Evolutionary conservation across 2,888 invertebrate species (phyloP).

Genomic region (Candidula unifasciata): DNA sequence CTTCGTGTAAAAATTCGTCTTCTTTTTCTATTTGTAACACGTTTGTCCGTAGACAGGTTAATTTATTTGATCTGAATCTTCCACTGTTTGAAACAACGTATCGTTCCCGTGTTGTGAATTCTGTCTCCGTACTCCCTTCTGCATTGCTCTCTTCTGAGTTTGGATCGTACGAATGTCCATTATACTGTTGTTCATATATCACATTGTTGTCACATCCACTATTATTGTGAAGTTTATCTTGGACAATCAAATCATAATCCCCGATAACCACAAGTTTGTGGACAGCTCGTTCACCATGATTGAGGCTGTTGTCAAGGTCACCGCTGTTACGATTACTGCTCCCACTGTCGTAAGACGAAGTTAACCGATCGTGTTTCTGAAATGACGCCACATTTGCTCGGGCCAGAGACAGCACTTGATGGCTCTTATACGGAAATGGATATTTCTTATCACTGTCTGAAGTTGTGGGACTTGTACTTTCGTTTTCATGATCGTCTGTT

Average conservation of each 20-base stretch:
- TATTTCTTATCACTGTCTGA: not conserved
- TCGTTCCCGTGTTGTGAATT: not conserved
- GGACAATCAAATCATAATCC: not conserved
- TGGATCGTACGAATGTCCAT: not conserved
- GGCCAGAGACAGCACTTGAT: not conserved
- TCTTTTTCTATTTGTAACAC: not conserved
- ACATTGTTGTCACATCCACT: too few species aligned
- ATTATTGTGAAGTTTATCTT: not conserved
- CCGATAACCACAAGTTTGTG: constrained; percentile 9
- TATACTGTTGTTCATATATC: not conserved
- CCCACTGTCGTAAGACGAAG: not conserved
- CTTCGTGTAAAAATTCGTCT: not conserved
- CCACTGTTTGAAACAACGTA: not conserved
- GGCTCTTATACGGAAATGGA: not conserved
- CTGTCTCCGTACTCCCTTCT: not conserved
- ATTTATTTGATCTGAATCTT: not conserved
- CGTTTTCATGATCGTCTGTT: not conserved
- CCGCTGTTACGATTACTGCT: constrained; percentile 9
- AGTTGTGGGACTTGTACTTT: not conserved
- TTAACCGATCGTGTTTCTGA: constrained; percentile 22
- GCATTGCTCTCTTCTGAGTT: not conserved
- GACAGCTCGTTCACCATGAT: not conserved
- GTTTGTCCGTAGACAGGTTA: too few species aligned
- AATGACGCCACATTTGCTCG: not conserved
- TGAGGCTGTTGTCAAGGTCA: not conserved